Conservation (phyloP, 2,888 invertebrate species). For the Pachydiplax longipennis region DNA sequence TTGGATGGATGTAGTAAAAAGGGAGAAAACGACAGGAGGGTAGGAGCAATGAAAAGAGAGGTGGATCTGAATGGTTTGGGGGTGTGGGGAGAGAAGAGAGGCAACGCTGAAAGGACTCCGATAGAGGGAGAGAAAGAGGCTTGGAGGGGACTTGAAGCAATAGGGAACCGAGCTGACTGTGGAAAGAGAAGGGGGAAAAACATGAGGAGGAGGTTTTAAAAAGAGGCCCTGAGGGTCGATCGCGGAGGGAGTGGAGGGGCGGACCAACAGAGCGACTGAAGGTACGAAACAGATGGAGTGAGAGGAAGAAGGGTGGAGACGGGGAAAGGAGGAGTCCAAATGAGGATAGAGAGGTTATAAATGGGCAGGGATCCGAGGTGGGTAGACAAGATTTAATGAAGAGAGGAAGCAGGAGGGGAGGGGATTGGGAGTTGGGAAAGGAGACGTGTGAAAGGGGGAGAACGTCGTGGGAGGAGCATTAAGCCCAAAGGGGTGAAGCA, state of each 20-base stretch:
- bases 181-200: background rate
- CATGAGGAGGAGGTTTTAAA: conserved; percentile 32
- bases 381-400: conserved; percentile 46
- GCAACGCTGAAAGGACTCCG: background rate
- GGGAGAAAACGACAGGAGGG: conserved; percentile 30
- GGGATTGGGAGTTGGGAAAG: conserved; percentile 46
- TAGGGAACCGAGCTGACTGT: conserved; percentile 7
- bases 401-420: conserved; percentile 46
- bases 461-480: conserved; percentile 46
- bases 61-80: conserved; percentile 16
- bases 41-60: conserved; percentile 41
- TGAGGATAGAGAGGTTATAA: conserved; percentile 44
- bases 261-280: background rate
- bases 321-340: conserved; percentile 2
- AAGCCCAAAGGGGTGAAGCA: background rate
- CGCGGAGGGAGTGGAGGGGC: background rate
- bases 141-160: background rate
- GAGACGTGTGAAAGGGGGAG: conserved; percentile 48
- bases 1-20: conserved; percentile 41
- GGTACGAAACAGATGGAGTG: background rate
- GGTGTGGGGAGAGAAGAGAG: background rate
- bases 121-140: background rate
- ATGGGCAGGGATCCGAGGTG: conserved; percentile 34
- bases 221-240: conserved; percentile 22
- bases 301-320: background rate